phyloP scores from a whole-genome alignment of 2,113 vertebrate species.

The Apaloderma vittatum region DNA sequence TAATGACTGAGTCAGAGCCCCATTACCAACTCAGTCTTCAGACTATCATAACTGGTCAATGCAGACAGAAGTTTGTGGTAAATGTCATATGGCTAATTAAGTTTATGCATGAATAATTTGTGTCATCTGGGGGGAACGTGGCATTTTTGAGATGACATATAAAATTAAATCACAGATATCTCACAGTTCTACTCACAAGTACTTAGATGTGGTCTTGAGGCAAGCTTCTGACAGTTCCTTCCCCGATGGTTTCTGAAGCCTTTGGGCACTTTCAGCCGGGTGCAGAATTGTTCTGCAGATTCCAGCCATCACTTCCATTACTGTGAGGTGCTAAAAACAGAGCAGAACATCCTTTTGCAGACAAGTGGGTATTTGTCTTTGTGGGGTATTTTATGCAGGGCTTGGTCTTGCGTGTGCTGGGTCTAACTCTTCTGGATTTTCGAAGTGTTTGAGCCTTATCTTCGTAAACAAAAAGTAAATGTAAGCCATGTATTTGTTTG shows the following conservation, averaged over 20 bases:
- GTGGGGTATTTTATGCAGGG: not conserved
- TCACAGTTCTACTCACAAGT: not conserved
- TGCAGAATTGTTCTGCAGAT: not conserved
- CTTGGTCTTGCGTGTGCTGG: not conserved
- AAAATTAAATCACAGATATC: constrained; percentile 24
- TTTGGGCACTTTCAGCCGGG: not conserved
- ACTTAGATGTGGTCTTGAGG: not conserved
- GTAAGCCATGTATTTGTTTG: not conserved
- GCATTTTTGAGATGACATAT: constrained; percentile 40
- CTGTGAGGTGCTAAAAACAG: not conserved
- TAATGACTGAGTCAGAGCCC: constrained; percentile 4
- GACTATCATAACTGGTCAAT: not conserved
- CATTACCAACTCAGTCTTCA: constrained; percentile 21
- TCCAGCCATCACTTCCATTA: not conserved
- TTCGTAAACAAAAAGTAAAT: not conserved
- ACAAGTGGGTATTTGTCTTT: not conserved
- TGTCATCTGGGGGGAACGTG: not conserved
- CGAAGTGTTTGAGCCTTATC: not conserved
- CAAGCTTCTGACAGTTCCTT: not conserved
- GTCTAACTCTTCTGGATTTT: not conserved
- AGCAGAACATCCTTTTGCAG: not conserved
- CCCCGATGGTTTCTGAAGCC: not conserved
- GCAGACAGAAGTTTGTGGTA: constrained; percentile 4
- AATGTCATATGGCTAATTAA: constrained; percentile 55
- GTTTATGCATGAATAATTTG: constrained; percentile 49